These are phyloP conservation scores for Brachylomia viminalis DNA, from an alignment of 2,888 invertebrate species.

Conservation along the genomic window DNA sequence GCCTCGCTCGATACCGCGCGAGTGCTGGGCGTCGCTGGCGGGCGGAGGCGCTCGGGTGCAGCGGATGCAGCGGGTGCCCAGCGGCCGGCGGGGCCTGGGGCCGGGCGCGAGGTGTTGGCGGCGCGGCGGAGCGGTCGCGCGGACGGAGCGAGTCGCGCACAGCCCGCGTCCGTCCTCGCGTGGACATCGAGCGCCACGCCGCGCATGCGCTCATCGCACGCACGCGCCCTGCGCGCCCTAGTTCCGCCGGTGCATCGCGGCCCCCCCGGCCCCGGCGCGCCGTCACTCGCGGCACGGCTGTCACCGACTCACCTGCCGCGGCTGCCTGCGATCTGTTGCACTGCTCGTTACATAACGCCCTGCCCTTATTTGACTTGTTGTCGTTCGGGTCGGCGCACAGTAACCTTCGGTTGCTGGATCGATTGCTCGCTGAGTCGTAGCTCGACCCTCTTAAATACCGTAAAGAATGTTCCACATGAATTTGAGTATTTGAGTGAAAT, in stretches of 20 bases:
- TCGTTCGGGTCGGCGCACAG: constrained; percentile 16
- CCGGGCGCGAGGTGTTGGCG: constrained; percentile 24
- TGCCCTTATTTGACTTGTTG: constrained; percentile 15
- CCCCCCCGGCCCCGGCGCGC: background rate
- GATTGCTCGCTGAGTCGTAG: constrained; percentile 34
- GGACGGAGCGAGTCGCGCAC: constrained; percentile 40
- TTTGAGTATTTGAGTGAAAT: background rate
- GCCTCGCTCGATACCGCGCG: constrained; percentile 4
- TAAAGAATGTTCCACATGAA: constrained; percentile 11
- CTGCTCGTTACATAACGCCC: constrained; percentile 39
- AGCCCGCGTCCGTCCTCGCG: constrained; percentile 59
- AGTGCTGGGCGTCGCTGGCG: constrained; percentile 1
- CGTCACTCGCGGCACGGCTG: background rate
- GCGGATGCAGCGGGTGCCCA: constrained; percentile 54
- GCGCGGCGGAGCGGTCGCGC: constrained; percentile 28
- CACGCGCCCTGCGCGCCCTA: constrained; percentile 41
- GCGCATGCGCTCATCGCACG: constrained; percentile 68
- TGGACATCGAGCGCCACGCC: constrained; percentile 59
- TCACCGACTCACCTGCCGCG: background rate
- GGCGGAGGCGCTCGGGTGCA: constrained; percentile 33
- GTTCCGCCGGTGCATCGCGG: constrained; percentile 4
- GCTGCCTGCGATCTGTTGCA: constrained; percentile 49
- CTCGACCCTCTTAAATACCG: constrained; percentile 25
- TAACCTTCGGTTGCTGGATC: constrained; percentile 46
- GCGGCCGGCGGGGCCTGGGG: constrained; percentile 35